Conservation (phyloP, 2,113 vertebrate species). For the Trichechus manatus region DNA sequence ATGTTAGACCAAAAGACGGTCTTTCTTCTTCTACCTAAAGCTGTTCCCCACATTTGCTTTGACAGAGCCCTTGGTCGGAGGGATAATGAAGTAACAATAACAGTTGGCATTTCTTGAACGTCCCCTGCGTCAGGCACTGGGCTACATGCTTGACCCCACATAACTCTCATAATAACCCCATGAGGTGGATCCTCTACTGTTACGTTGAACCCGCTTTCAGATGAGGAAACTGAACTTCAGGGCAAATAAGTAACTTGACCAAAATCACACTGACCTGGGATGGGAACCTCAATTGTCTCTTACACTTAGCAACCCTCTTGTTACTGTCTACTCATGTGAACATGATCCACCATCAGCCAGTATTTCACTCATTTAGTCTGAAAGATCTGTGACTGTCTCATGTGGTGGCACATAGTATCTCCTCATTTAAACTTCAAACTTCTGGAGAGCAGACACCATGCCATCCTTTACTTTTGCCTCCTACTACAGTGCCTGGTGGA, state of each 20-base stretch:
- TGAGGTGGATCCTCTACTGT: background rate
- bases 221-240: background rate
- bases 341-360: background rate
- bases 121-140: accelerated
- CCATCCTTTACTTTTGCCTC: background rate
- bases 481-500: no score
- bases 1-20: background rate
- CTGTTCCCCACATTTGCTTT: background rate
- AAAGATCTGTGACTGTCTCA: background rate
- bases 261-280: background rate
- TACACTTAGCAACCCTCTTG: background rate
- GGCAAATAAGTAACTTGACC: background rate
- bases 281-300: background rate
- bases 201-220: background rate
- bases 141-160: background rate
- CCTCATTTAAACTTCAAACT: background rate
- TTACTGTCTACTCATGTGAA: background rate
- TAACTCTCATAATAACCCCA: background rate
- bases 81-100: background rate
- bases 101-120: background rate
- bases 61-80: background rate
- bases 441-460: background rate
- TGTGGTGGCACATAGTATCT: background rate
- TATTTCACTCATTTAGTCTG: background rate
- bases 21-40: background rate